These are phyloP conservation scores for Noctilio leporinus DNA, from an alignment of 2,113 vertebrate species.

Conservation along the genomic window DNA sequence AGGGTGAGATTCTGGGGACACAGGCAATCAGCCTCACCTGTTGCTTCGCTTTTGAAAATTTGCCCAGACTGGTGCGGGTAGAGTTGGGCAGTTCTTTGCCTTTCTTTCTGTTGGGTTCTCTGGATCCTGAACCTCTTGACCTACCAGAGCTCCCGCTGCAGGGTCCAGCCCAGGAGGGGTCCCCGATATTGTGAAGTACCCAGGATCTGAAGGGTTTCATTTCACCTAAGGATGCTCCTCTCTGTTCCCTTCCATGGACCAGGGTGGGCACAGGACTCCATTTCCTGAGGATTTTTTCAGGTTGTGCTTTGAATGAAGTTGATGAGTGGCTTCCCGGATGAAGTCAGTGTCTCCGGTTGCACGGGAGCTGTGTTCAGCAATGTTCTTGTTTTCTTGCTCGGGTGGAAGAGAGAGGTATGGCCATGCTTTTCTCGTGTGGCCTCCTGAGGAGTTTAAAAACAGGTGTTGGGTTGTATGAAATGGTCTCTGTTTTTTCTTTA, in stretches of 20 bases:
- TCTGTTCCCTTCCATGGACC: not conserved
- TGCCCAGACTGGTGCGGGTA: rapidly evolving
- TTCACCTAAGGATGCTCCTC: not conserved
- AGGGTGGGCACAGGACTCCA: not conserved
- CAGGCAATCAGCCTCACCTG: not conserved
- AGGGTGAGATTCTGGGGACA: not conserved
- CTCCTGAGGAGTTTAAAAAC: not conserved
- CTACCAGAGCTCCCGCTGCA: not conserved
- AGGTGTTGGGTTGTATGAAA: not conserved
- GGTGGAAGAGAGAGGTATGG: not conserved
- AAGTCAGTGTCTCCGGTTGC: rapidly evolving
- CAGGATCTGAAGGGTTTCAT: not conserved
- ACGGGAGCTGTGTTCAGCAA: rapidly evolving
- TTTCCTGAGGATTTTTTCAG: not conserved
- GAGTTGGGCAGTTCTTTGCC: rapidly evolving
- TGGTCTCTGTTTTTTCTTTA: constrained; percentile 18
- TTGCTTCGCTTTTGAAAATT: not conserved
- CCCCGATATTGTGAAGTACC: not conserved
- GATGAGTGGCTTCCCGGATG: no score
- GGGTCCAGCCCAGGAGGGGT: not conserved
- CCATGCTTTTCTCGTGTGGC: not conserved
- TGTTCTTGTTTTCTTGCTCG: not conserved
- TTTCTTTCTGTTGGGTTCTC: not conserved
- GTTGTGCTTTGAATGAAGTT: not conserved
- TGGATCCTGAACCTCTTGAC: not conserved